Evolutionary conservation across 2,888 invertebrate genomes (phyloP).

Genomic region (Tineola bisselliella): DNA sequence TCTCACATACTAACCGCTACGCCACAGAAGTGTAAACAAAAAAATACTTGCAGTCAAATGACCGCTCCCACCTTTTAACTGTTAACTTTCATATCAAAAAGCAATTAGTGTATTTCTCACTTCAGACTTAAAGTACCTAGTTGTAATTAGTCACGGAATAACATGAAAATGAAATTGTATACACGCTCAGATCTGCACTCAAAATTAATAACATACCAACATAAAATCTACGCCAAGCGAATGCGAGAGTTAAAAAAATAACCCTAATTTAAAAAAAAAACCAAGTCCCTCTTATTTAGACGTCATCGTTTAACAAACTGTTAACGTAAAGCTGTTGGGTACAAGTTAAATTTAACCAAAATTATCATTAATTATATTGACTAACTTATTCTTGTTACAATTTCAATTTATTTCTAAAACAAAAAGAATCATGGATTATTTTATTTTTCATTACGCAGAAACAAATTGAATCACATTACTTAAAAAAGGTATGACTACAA

Average conservation of each 20-base stretch:
- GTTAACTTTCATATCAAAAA: too few relatives aligned
- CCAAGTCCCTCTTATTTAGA: slow-evolving; percentile 17
- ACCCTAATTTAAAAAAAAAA: slow-evolving; percentile 7
- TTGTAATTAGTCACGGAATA: background rate
- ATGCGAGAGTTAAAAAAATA: background rate
- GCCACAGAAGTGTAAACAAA: too few relatives aligned
- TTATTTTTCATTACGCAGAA: too few relatives aligned
- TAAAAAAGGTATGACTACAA: too few relatives aligned
- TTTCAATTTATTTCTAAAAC: too few relatives aligned
- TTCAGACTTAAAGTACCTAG: too few relatives aligned
- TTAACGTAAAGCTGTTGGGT: slow-evolving; percentile 18
- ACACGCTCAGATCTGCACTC: background rate
- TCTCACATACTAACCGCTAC: too few relatives aligned
- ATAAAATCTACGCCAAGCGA: background rate
- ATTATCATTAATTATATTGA: slow-evolving; percentile 25
- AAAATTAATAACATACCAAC: background rate
- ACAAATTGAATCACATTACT: too few relatives aligned
- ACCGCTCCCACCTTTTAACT: too few relatives aligned
- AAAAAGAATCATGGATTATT: too few relatives aligned
- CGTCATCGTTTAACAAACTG: slow-evolving; percentile 24
- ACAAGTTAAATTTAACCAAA: slow-evolving; percentile 22
- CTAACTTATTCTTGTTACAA: background rate
- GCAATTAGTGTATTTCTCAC: too few relatives aligned
- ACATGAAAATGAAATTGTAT: background rate
- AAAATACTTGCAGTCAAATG: too few relatives aligned